Conservation (phyloP, 2,888 invertebrate species). For the Lithophane ornitopus region DNA sequence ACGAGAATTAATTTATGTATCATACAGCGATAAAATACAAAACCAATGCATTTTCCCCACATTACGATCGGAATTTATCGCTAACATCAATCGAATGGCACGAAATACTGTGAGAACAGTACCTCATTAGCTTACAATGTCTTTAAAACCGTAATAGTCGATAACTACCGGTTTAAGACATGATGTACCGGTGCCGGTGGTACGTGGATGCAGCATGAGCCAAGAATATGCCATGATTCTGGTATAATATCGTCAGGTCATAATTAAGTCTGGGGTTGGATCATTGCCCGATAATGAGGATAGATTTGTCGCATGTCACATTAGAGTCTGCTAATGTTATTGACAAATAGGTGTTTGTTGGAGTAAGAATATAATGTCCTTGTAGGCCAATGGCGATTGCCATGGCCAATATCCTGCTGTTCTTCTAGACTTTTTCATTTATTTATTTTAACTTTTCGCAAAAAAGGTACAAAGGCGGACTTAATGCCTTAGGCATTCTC, state of each 20-base stretch:
- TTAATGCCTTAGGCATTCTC: too few relatives aligned
- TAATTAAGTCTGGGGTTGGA: neutral
- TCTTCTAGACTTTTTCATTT: too few relatives aligned
- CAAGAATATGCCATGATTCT: neutral
- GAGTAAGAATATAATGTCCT: neutral
- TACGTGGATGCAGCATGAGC: neutral
- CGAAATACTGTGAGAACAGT: conserved; percentile 49
- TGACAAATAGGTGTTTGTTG: neutral
- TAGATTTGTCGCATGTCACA: neutral
- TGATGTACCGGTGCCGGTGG: conserved; percentile 13
- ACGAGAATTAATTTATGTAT: conserved; percentile 47
- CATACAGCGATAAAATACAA: conserved; percentile 42
- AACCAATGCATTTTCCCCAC: conserved; percentile 52
- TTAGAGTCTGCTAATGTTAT: neutral
- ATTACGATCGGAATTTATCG: conserved; percentile 44
- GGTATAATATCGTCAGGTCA: neutral
- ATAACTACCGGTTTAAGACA: conserved; percentile 27
- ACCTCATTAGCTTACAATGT: conserved; percentile 54
- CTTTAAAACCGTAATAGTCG: conserved; percentile 23
- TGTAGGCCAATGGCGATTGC: neutral
- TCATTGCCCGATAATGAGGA: neutral
- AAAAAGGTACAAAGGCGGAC: too few relatives aligned
- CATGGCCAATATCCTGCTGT: too few relatives aligned
- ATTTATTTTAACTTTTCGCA: too few relatives aligned
- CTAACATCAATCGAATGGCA: conserved; percentile 33